Conservation (phyloP, 1,140 invertebrate species). For the Gryon sp. region DNA sequence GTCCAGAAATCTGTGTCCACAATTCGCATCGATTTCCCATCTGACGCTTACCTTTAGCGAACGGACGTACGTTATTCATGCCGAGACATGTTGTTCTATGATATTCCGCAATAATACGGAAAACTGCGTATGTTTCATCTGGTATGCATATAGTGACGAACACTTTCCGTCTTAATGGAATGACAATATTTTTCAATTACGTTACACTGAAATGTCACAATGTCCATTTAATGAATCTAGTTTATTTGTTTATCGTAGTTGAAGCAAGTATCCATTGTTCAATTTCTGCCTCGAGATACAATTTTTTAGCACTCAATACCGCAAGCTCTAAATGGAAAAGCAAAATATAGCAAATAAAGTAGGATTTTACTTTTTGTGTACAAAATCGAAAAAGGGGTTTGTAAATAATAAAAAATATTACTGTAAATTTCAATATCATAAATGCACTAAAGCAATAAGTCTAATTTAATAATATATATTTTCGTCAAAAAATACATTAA, state of each 20-base stretch:
- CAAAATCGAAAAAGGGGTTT: too few relatives aligned
- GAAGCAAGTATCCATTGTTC: constrained; percentile 27
- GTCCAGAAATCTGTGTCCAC: constrained; percentile 26
- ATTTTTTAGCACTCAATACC: constrained; percentile 2
- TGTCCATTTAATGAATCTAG: constrained; percentile 22
- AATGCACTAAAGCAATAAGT: too few relatives aligned
- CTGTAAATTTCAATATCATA: too few relatives aligned
- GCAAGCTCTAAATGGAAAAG: constrained; percentile 2
- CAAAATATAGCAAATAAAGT: constrained; percentile 11
- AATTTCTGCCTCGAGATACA: constrained; percentile 16
- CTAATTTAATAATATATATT: too few relatives aligned
- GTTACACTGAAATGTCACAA: constrained; percentile 14
- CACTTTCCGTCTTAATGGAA: constrained; percentile 36
- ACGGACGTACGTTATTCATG: constrained; percentile 46
- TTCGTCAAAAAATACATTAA: too few relatives aligned
- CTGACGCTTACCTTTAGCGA: constrained; percentile 17
- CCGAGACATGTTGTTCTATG: constrained; percentile 45
- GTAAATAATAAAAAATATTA: too few relatives aligned
- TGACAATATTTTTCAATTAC: constrained; percentile 43
- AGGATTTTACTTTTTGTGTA: too few relatives aligned
- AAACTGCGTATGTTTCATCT: constrained; percentile 1
- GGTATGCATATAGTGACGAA: background rate
- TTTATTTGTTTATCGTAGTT: constrained; percentile 23
- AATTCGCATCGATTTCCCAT: constrained; percentile 57
- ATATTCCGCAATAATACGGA: constrained; percentile 20